A percentile compares a stretch with the other conserved stretches of the same genome.
These are phyloP conservation scores for Phyto melanocephala DNA, from an alignment of 2,888 invertebrate species.

Conservation along the genomic window DNA sequence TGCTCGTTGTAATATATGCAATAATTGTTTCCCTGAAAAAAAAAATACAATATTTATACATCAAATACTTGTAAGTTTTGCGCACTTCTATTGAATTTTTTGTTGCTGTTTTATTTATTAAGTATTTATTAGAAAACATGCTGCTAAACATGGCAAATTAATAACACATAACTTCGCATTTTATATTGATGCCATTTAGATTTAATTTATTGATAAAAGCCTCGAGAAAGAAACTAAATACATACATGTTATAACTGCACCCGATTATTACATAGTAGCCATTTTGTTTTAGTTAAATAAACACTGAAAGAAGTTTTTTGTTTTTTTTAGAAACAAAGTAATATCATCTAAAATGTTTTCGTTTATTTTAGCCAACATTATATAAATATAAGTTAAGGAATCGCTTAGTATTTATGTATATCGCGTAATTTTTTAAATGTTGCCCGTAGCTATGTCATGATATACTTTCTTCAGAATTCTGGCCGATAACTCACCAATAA, in stretches of 20 bases:
- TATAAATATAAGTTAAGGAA: too few species aligned
- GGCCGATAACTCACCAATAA: too few species aligned
- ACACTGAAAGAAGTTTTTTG: constrained; percentile 27
- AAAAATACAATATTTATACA: not conserved
- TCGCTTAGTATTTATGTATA: too few species aligned
- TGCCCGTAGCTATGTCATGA: too few species aligned
- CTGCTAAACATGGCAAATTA: constrained; percentile 50
- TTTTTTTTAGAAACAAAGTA: too few species aligned
- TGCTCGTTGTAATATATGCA: constrained; percentile 2
- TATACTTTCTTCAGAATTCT: too few species aligned
- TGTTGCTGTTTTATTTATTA: constrained; percentile 8
- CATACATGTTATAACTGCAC: constrained; percentile 45
- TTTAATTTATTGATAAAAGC: constrained; percentile 58
- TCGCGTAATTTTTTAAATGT: too few species aligned
- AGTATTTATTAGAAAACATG: constrained; percentile 40
- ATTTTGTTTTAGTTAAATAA: not conserved
- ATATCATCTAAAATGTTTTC: too few species aligned
- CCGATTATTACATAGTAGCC: constrained; percentile 51
- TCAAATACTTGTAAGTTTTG: constrained; percentile 18
- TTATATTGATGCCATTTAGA: constrained; percentile 63
- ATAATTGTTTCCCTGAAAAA: constrained; percentile 2
- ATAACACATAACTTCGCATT: constrained; percentile 51
- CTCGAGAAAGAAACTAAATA: constrained; percentile 14
- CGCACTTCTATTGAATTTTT: constrained; percentile 4
- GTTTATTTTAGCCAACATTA: too few species aligned